Percentiles rank a stretch among this genome's conserved stretches.
These are phyloP conservation scores for Aphidius gifuensis DNA, from an alignment of 1,140 invertebrate genomes.

Conservation along the genomic window DNA sequence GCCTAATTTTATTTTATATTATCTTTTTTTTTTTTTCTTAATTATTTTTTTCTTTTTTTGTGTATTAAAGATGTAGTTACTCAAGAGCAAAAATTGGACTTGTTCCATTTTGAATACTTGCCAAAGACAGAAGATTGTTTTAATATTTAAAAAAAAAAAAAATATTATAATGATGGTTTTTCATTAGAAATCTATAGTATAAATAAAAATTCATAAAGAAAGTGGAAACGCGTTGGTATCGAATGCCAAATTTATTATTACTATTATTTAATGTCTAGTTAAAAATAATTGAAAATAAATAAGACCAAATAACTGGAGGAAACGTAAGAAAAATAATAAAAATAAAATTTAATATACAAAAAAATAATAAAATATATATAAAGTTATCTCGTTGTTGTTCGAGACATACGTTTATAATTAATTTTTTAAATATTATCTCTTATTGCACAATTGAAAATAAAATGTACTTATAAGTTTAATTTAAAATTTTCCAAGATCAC, in stretches of 20 bases:
- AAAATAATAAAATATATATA: slow-evolving; percentile 3
- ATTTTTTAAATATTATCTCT: not conserved
- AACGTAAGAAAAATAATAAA: not conserved
- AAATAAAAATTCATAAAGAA: slow-evolving; percentile 2
- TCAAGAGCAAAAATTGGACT: not conserved
- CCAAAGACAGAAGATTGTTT: slow-evolving; percentile 13
- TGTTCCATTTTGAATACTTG: slow-evolving; percentile 12
- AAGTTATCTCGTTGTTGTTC: slow-evolving; percentile 15
- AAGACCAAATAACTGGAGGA: not conserved
- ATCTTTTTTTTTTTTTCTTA: not conserved
- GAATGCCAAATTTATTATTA: slow-evolving; percentile 14
- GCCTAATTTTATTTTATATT: slow-evolving; percentile 1
- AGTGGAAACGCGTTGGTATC: slow-evolving; percentile 10
- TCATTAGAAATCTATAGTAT: slow-evolving; percentile 4
- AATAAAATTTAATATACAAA: not conserved
- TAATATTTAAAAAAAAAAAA: not conserved
- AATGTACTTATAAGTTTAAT: slow-evolving; percentile 22
- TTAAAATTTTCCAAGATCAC: not conserved
- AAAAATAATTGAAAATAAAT: not conserved
- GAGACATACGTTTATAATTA: not conserved
- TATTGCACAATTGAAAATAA: not conserved
- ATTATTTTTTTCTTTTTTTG: slow-evolving; percentile 3
- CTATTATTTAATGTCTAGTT: no score
- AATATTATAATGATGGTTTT: slow-evolving; percentile 1
- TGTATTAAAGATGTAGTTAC: not conserved